Evolutionary conservation across 2,113 vertebrate genomes (phyloP).

Genomic region (Crotophaga sulcirostris): DNA sequence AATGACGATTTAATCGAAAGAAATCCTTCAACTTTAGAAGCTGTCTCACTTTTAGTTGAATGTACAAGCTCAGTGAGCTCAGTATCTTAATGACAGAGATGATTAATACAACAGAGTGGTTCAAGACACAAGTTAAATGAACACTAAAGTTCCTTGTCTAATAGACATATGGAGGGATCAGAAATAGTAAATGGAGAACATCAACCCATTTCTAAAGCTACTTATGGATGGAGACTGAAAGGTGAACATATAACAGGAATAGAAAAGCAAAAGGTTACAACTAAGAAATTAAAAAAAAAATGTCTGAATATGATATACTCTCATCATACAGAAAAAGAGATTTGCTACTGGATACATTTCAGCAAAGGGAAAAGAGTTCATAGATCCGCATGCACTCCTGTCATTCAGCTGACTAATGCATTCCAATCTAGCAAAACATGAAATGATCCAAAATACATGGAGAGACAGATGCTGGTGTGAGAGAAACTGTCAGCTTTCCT

Average conservation of each 20-base stretch:
- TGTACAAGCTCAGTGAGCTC: neutral
- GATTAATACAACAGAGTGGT: neutral
- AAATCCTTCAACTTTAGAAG: neutral
- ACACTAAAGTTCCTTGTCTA: neutral
- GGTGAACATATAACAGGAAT: neutral
- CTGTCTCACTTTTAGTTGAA: neutral
- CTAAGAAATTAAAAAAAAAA: neutral
- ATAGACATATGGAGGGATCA: neutral
- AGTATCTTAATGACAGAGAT: neutral
- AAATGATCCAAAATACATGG: neutral
- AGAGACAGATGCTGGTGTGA: neutral
- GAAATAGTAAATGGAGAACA: neutral
- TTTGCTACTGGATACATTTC: neutral
- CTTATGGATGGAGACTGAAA: neutral
- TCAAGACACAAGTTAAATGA: neutral
- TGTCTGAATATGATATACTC: neutral
- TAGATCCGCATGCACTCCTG: neutral
- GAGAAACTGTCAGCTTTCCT: neutral
- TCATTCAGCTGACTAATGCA: neutral
- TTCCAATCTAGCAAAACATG: neutral
- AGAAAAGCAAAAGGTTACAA: neutral
- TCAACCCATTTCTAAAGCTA: neutral
- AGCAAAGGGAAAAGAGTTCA: neutral
- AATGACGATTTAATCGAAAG: neutral
- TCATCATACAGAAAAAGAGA: neutral